Conservation (phyloP, 2,113 vertebrate genomes). For the Grammomys dolichurus region DNA sequence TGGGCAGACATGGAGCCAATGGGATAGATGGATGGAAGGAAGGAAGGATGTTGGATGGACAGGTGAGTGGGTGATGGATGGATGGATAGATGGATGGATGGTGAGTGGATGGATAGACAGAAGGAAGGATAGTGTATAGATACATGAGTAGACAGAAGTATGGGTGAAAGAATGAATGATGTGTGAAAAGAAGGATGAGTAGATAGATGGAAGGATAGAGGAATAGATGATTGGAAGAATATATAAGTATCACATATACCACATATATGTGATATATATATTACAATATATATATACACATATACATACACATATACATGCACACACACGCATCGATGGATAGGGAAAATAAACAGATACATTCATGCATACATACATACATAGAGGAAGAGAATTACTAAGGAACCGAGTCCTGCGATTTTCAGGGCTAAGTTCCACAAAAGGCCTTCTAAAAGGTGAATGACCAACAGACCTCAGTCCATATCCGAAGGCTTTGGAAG, state of each 20-base stretch:
- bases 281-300: neutral
- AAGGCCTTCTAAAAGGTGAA: neutral
- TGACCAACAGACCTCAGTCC: neutral
- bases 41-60: neutral
- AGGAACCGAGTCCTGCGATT: neutral
- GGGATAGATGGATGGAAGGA: neutral
- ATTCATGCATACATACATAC: neutral
- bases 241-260: no score
- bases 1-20: neutral
- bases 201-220: neutral
- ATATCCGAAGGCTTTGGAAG: neutral
- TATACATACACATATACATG: no score
- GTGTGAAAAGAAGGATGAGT: neutral
- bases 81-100: neutral
- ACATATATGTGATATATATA: neutral
- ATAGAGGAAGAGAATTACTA: neutral
- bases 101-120: neutral
- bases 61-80: neutral
- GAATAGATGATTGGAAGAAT: neutral
- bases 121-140: neutral
- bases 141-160: neutral
- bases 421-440: neutral
- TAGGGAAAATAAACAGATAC: neutral
- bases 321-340: neutral
- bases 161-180: neutral